Conservation (phyloP, 2,797 vertebrate genomes). For the Euphonia xanthogaster region DNA sequence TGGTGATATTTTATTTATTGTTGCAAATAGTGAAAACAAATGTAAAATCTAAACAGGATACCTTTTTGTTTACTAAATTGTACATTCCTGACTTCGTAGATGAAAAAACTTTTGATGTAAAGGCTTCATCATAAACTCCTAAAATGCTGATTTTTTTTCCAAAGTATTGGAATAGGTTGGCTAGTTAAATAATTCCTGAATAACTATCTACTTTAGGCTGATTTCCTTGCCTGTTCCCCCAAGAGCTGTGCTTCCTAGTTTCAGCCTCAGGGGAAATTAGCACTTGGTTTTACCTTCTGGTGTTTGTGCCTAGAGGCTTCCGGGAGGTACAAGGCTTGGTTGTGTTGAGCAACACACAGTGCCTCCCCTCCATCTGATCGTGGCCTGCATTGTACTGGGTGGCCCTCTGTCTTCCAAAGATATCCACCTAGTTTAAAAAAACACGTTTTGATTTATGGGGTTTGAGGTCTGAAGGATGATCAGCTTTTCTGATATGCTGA, state of each 20-base stretch:
- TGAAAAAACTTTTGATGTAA: background rate
- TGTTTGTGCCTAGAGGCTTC: conserved; percentile 7
- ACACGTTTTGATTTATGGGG: background rate
- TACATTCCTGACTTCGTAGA: background rate
- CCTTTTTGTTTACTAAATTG: background rate
- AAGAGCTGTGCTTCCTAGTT: background rate
- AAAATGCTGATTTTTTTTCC: background rate
- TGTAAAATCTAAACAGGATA: background rate
- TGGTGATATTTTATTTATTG: background rate
- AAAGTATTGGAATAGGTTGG: background rate
- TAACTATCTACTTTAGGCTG: background rate
- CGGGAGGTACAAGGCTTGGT: background rate
- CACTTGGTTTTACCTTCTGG: background rate
- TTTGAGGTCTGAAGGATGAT: background rate
- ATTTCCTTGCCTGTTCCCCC: background rate
- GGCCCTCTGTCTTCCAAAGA: background rate
- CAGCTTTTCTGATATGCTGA: background rate
- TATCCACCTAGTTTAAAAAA: background rate
- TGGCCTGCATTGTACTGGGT: background rate
- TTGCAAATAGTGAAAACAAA: background rate
- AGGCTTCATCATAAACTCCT: background rate
- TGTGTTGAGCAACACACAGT: background rate
- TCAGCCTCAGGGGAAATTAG: background rate
- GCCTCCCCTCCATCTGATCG: background rate
- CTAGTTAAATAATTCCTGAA: background rate